Conservation (phyloP, 2,113 vertebrate species). For the Colius striatus region DNA sequence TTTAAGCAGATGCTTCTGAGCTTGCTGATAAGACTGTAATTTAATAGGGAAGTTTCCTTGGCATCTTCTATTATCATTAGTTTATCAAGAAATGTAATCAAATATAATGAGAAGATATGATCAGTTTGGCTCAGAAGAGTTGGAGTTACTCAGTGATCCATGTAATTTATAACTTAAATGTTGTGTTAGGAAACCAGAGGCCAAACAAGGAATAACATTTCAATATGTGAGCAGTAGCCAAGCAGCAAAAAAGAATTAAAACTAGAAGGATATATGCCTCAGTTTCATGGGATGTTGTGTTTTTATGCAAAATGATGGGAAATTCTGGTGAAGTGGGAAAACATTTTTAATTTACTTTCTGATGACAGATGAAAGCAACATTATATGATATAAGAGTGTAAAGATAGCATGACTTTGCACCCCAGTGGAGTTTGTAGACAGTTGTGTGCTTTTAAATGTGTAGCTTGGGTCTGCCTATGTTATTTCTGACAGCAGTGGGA, state of each 20-base stretch:
- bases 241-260: not conserved
- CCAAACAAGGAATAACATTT: not conserved
- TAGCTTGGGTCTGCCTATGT: constrained; percentile 7
- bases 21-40: not conserved
- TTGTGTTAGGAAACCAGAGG: constrained; percentile 1
- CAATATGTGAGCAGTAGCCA: not conserved
- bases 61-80: not conserved
- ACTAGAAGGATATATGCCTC: not conserved
- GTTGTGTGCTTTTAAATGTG: constrained; percentile 30
- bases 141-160: not conserved
- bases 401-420: not conserved
- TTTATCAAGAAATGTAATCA: not conserved
- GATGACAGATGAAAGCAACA: constrained; percentile 30
- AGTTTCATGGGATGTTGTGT: not conserved
- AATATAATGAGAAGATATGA: not conserved
- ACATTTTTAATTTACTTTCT: constrained; percentile 17
- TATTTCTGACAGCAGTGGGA: constrained; percentile 17
- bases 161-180: constrained; percentile 18
- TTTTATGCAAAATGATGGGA: not conserved
- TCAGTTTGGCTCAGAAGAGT: not conserved
- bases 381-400: not conserved
- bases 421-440: constrained; percentile 12
- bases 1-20: not conserved
- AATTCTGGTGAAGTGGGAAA: not conserved
- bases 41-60: not conserved